Percentiles rank a stretch among this genome's conserved stretches.
Evolutionary conservation across 2,888 invertebrate genomes (phyloP).

Genomic region (Oscheius onirici): DNA sequence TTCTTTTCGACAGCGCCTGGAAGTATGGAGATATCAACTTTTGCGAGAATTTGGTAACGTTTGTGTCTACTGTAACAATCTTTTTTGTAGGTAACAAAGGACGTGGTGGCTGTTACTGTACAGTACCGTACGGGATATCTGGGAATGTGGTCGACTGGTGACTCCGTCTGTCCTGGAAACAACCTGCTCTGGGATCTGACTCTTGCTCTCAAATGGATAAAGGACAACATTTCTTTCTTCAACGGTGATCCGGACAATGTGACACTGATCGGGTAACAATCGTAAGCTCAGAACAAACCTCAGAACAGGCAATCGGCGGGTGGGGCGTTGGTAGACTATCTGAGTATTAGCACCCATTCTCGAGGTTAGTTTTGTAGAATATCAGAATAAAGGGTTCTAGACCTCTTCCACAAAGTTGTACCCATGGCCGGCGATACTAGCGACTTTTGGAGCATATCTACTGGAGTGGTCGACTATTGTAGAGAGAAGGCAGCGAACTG

Average conservation of each 20-base stretch:
- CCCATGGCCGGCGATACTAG: constrained; percentile 31
- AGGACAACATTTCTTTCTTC: constrained; percentile 44
- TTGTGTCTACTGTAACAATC: not conserved
- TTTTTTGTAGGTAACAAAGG: constrained; percentile 38
- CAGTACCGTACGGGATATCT: constrained; percentile 60
- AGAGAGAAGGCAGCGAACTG: not conserved
- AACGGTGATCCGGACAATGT: constrained; percentile 50
- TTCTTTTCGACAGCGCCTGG: constrained; percentile 44
- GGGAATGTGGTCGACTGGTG: constrained; percentile 56
- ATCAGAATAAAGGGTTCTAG: not conserved
- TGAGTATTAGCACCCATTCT: constrained; percentile 51
- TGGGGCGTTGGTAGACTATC: constrained; percentile 48
- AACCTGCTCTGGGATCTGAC: constrained; percentile 52
- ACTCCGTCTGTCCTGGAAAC: constrained; percentile 48
- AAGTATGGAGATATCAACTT: constrained; percentile 55
- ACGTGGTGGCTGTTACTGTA: constrained; percentile 54
- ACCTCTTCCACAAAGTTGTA: constrained; percentile 31
- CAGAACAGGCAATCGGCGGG: constrained; percentile 54
- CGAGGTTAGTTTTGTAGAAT: constrained; percentile 36
- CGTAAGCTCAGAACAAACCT: too few species aligned
- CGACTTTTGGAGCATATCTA: constrained; percentile 15
- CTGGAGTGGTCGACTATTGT: constrained; percentile 4
- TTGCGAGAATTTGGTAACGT: constrained; percentile 38
- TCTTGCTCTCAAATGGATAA: constrained; percentile 51
- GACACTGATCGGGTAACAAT: constrained; percentile 57